Percentiles rank a stretch among this genome's conserved stretches.
These are phyloP conservation scores for Paguma larvata DNA, from an alignment of 2,797 vertebrate species.

Conservation along the genomic window DNA sequence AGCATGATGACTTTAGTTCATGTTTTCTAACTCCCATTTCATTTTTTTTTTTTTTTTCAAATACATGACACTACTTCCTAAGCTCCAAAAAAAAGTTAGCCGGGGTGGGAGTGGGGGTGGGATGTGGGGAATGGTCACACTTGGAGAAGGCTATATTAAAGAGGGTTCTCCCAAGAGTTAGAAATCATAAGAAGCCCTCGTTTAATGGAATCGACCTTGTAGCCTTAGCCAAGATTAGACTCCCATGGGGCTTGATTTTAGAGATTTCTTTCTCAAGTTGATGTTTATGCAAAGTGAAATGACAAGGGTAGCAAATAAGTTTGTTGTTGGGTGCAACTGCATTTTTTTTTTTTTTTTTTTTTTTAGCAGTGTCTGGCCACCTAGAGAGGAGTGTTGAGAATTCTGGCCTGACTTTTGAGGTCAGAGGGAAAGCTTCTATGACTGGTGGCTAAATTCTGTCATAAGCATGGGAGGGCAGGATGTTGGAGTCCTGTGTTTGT, in stretches of 20 bases:
- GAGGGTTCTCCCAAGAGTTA: neutral
- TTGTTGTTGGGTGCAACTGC: neutral
- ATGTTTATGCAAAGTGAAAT: conserved; percentile 35
- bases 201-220: neutral
- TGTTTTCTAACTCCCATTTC: neutral
- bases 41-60: neutral
- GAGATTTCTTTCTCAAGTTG: conserved; percentile 13
- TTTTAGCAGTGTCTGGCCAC: neutral
- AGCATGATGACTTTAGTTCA: neutral
- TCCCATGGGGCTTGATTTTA: neutral
- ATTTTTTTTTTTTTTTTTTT: too few species aligned
- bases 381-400: neutral
- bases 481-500: neutral
- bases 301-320: neutral
- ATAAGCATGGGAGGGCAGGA: neutral
- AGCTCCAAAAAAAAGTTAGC: neutral
- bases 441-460: neutral
- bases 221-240: conserved; percentile 3
- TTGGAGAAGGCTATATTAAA: neutral
- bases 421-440: neutral
- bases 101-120: too few species aligned
- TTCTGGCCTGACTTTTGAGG: neutral
- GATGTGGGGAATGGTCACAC: neutral
- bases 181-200: neutral
- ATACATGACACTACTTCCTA: neutral